Conservation (phyloP, 2,797 vertebrate species). For the Scarus forsteni region DNA sequence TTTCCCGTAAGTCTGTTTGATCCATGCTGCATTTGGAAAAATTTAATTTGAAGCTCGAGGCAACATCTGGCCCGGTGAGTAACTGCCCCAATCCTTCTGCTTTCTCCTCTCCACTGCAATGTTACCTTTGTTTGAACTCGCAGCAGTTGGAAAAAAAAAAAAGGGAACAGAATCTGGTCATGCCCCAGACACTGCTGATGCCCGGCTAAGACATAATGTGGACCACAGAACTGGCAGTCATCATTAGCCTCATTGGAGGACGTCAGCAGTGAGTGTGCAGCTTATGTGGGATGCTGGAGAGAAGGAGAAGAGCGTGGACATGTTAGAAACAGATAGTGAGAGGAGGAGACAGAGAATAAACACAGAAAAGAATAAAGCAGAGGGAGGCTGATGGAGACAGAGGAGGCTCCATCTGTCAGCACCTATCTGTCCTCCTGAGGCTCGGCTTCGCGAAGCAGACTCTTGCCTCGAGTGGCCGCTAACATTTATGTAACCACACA, state of each 20-base stretch:
- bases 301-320: slow-evolving; percentile 11
- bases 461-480: slow-evolving; percentile 51
- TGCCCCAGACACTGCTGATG: slow-evolving; percentile 18
- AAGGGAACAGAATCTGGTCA: not conserved
- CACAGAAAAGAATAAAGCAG: slow-evolving; percentile 21
- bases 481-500: slow-evolving; percentile 71
- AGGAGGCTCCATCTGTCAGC: slow-evolving; percentile 58
- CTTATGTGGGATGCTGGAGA: slow-evolving; percentile 30
- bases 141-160: slow-evolving; percentile 19
- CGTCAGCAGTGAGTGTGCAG: slow-evolving; percentile 24
- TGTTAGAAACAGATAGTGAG: slow-evolving; percentile 5
- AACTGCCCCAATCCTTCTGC: slow-evolving; percentile 22
- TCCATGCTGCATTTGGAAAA: slow-evolving; percentile 24
- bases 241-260: slow-evolving; percentile 32
- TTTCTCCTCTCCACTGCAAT: slow-evolving; percentile 11
- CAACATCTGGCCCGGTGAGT: slow-evolving; percentile 32
- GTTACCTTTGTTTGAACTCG: slow-evolving; percentile 54
- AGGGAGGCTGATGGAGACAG: slow-evolving; percentile 18
- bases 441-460: slow-evolving; percentile 39
- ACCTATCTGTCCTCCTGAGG: slow-evolving; percentile 59
- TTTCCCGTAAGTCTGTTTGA: slow-evolving; percentile 19
- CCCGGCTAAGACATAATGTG: slow-evolving; percentile 31
- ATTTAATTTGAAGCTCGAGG: slow-evolving; percentile 42
- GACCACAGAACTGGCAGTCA: slow-evolving; percentile 35
- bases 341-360: slow-evolving; percentile 7